Base-by-base conservation (phyloP, 2,113 vertebrate species). In the Marmota monax region DNA sequence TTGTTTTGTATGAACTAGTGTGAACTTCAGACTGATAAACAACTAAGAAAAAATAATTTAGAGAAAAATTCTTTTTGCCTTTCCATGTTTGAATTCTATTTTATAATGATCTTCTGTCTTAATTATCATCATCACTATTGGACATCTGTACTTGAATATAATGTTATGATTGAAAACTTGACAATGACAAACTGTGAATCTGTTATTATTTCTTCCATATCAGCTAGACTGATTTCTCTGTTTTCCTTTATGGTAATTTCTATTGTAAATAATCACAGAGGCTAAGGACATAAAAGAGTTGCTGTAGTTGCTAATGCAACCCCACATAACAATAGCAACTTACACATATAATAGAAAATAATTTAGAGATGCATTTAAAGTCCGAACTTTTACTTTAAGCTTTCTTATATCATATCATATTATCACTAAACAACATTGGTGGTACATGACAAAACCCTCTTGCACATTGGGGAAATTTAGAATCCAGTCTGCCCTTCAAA, bases 231-330 rank as follows among this genome's bases (percentile, higher is more conserved):
- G 13, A 93, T 92, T 92, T 84, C 11, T 90, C 11, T 90, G 14
- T 84, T 95, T 91, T 88, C 65, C 1, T 29, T 17, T 87, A 42
- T 22, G 8, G 2, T 67, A 32, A 80, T 76, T 86, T 95, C 2
- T 80, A 45, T 80, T 84, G 72, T 56, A 96, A 83, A 92, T 93
- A 83, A 27, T 82, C 25, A 53, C 11, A 56, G 25, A 42, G 34
- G 25, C 39, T 92, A 67, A 92, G 58, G 29, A 45, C 11, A 16
- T 79, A 29, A 85, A 53, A 72, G 34, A 61, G 12, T 80, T 79
- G 51, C 39, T 56, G 0, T n/a, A 73, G 56, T 78, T 85, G 16
- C 48, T 72, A 72, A 78, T 11, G 37, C 27, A 90, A 87, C 13
- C 8, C 84, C 78, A 48, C 7, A 42, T 45, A 70, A 82, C 14